A percentile compares a stretch with the other conserved stretches of the same genome.
Conservation (phyloP, 2,797 vertebrate species). For the Myotis findleyi region DNA sequence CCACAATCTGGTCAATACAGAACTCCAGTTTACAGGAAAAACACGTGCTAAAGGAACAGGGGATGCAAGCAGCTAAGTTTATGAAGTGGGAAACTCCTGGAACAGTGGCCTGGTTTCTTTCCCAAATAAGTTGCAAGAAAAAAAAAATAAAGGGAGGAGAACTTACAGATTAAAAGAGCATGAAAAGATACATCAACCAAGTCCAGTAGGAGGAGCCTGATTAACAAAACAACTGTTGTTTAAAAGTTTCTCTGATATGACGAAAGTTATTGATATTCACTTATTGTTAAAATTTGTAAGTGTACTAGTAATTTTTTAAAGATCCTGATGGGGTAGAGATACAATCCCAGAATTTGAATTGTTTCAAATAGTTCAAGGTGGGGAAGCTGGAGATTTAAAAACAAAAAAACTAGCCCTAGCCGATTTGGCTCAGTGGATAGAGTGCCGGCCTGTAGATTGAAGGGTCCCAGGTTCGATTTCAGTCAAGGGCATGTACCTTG, state of each 20-base stretch:
- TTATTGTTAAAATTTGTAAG: neutral
- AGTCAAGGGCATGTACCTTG: too few species aligned
- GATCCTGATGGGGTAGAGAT: neutral
- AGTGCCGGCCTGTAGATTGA: too few species aligned
- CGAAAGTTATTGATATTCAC: neutral
- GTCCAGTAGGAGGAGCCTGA: neutral
- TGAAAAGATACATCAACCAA: neutral
- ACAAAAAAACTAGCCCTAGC: neutral
- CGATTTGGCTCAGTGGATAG: too few species aligned
- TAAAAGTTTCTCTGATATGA: neutral
- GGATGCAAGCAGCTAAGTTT: neutral
- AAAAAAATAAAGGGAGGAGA: neutral
- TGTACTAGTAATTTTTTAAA: neutral
- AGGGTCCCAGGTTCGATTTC: too few species aligned
- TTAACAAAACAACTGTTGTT: neutral
- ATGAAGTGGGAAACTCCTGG: neutral
- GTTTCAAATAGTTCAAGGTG: neutral
- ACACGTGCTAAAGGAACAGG: neutral
- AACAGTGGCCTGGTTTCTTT: neutral
- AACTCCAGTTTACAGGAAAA: neutral
- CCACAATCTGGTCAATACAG: neutral
- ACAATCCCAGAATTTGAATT: neutral
- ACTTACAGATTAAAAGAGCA: neutral
- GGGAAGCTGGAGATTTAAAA: neutral
- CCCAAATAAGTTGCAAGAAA: neutral